Evolutionary conservation across 1,140 invertebrate species (phyloP).

Genomic region (Drosophila pachea): DNA sequence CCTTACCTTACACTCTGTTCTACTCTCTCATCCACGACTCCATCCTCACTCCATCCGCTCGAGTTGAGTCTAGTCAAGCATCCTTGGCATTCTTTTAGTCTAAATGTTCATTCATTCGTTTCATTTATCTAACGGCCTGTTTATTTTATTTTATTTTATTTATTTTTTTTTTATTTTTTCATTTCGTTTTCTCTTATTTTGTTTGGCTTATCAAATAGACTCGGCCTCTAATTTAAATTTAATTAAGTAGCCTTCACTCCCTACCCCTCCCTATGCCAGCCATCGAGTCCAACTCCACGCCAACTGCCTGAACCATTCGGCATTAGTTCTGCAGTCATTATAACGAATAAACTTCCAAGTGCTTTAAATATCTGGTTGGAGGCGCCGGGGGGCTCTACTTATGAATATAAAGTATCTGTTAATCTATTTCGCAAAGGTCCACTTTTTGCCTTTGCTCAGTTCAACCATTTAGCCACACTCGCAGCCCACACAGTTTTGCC

Average conservation of each 20-base stretch:
- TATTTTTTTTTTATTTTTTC: background rate
- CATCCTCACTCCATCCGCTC: background rate
- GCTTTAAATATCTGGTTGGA: conserved; percentile 15
- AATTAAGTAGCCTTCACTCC: conserved; percentile 63
- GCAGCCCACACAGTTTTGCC: conserved; percentile 45
- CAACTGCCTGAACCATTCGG: conserved; percentile 12
- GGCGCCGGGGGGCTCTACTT: conserved; percentile 29
- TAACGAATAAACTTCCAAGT: conserved; percentile 70
- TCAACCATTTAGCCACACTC: conserved; percentile 16
- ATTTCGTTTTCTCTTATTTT: conserved; percentile 3
- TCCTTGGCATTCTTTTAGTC: conserved; percentile 31
- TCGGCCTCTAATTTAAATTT: conserved; percentile 75
- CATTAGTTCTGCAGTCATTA: conserved; percentile 69
- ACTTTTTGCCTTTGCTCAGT: conserved; percentile 7
- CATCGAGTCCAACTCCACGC: background rate
- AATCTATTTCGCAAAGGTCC: conserved; percentile 70
- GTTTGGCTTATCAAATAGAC: conserved; percentile 40
- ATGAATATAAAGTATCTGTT: conserved; percentile 75
- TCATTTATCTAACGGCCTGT: conserved; percentile 59
- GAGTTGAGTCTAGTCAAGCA: background rate
- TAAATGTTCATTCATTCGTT: conserved; percentile 71
- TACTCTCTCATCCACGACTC: background rate
- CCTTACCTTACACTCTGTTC: background rate
- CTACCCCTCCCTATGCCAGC: background rate
- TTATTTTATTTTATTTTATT: too few species aligned